Evolutionary conservation across 2,888 invertebrate genomes (phyloP).

Genomic region (Pilophorus perplexus): DNA sequence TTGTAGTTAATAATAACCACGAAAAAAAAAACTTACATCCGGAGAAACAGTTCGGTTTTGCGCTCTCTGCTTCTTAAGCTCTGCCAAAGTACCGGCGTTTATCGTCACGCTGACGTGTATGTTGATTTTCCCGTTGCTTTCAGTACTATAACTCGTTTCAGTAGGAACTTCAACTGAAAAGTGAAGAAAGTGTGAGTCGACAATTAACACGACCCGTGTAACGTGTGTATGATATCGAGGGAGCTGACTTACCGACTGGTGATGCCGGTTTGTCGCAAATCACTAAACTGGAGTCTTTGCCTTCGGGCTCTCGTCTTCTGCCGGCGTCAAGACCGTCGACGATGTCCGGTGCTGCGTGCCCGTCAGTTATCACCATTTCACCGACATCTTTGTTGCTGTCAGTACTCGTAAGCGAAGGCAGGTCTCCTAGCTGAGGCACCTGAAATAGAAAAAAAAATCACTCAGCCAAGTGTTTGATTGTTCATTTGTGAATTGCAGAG

Average conservation of each 20-base stretch:
- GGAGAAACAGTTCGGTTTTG: constrained; percentile 64
- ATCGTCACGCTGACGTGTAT: constrained; percentile 80
- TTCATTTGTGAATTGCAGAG: neutral
- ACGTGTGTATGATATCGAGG: neutral
- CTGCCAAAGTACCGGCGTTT: constrained; percentile 80
- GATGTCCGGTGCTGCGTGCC: neutral
- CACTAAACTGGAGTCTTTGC: constrained; percentile 68
- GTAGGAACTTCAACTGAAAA: constrained; percentile 50
- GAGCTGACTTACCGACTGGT: constrained; percentile 47
- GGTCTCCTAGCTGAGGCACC: constrained; percentile 20
- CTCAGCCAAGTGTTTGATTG: no score
- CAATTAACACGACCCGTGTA: no score
- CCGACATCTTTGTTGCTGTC: constrained; percentile 34
- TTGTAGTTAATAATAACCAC: no score
- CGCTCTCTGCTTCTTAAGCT: constrained; percentile 88
- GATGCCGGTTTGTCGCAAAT: constrained; percentile 40
- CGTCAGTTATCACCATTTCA: constrained; percentile 19
- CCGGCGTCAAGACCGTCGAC: constrained; percentile 50
- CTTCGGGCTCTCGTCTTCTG: constrained; percentile 71
- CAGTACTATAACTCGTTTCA: constrained; percentile 53
- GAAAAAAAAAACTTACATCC: constrained; percentile 22
- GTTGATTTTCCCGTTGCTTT: constrained; percentile 82
- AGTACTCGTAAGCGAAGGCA: constrained; percentile 18
- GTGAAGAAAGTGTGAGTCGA: no score
- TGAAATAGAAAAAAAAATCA: neutral